Conservation (phyloP, 2,113 vertebrate genomes). For the Ictalurus furcatus region DNA sequence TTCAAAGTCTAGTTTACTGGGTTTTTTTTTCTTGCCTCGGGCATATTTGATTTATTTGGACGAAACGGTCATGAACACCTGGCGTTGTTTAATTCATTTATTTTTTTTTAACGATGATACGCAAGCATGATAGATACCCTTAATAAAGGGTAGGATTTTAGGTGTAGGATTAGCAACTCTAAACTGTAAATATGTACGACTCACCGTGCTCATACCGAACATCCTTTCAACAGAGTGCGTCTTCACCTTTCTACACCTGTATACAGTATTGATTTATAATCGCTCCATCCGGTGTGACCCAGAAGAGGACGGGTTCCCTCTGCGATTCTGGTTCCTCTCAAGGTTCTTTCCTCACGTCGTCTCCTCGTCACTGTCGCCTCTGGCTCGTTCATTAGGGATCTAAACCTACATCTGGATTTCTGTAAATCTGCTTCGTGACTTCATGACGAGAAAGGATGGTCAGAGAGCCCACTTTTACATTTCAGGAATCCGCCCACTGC, state of each 20-base stretch:
- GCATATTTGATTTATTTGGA: neutral
- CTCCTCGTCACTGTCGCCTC: neutral
- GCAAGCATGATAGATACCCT: neutral
- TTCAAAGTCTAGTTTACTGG: neutral
- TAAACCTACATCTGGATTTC: neutral
- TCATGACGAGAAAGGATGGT: neutral
- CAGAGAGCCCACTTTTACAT: neutral
- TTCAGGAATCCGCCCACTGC: slow-evolving; percentile 1
- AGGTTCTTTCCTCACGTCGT: neutral
- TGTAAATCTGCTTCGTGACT: neutral
- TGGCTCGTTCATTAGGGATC: neutral
- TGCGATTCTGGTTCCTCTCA: neutral
- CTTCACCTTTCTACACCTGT: too few species aligned
- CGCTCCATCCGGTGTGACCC: too few species aligned
- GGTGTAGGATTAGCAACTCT: neutral
- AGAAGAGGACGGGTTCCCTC: neutral
- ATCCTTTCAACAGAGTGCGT: too few species aligned
- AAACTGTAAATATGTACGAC: neutral
- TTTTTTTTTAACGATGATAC: neutral
- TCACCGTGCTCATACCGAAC: neutral
- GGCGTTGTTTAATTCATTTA: neutral
- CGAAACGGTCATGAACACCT: neutral
- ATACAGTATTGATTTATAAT: too few species aligned
- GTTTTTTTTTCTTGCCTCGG: neutral
- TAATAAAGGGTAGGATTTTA: neutral